Evolutionary conservation across 2,113 vertebrate species (phyloP).

Genomic region (Takifugu flavidus): DNA sequence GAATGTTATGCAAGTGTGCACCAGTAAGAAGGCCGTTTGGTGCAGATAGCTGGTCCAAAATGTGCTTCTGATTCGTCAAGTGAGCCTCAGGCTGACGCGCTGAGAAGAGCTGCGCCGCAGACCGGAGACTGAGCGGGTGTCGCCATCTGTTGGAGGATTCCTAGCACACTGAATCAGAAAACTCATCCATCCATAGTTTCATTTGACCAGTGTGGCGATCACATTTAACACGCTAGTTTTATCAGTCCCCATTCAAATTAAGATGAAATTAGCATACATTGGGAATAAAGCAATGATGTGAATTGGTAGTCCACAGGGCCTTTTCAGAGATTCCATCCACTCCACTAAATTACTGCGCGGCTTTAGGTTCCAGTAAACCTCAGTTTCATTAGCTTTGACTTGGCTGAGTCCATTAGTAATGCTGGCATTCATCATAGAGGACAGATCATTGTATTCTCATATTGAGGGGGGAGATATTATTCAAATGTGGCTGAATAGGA

Average conservation of each 20-base stretch:
- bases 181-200: too few species aligned
- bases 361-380: too few species aligned
- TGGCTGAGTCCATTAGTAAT: conserved; percentile 38
- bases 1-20: background rate
- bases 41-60: background rate
- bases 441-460: background rate
- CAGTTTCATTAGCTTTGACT: background rate
- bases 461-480: too few species aligned
- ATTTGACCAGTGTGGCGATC: background rate
- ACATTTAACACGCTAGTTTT: background rate
- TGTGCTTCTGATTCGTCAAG: background rate
- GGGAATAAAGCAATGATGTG: conserved; percentile 24
- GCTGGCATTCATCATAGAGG: background rate
- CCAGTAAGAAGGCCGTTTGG: background rate
- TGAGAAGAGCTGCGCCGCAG: background rate
- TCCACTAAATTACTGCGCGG: too few species aligned
- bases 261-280: background rate
- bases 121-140: conserved; percentile 30
- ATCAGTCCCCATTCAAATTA: background rate
- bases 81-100: background rate
- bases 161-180: background rate
- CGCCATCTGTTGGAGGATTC: conserved; percentile 64
- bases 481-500: too few species aligned
- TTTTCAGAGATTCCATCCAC: conserved; percentile 41
- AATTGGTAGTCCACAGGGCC: conserved; percentile 39